Evolutionary conservation across 2,888 invertebrate species (phyloP), one percentile per base, ranked within the genome.

Genomic region (Antheraea yamamai): DNA sequence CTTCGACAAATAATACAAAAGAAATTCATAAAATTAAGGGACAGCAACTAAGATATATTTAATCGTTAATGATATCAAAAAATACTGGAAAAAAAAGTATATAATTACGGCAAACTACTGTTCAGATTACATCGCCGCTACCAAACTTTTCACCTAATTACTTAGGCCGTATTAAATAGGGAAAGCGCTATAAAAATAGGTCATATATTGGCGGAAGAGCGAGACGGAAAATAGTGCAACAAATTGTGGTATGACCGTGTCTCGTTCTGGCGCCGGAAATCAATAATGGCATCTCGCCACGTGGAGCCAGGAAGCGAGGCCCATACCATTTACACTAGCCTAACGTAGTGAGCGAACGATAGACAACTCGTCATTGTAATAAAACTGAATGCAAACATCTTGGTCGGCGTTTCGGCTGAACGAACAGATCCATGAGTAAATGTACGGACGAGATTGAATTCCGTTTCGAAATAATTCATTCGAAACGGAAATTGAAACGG

Each of bases 111-210:
- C 74, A 20, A 82, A 78, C 78, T 79, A 85, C 77, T 81, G 79
- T 79, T 84, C 83, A 88, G 86, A 86, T 89, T 89, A 88, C 85
- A 88, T 85, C 84, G 85, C 80, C 80, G 82, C 84, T 80, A 86
- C 85, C 86, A 77, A 92, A 91, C 87, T 92, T 92, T 92, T 89
- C 90, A 92, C 91, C 90, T 94, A 93, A 94, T 94, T 94, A 94
- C 93, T 92, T 91, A 91, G 89, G 88, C 91, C 89, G 90, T 91
- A 92, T 93, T 94, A 94, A 93, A 91, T 91, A 94, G 92, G 94
- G 90, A 91, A 93, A 93, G 89, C 91, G 87, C 91, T 88, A 92
- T 92, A 95, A 94, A 95, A 95, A 95, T 95, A 94, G 95, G 95
- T 95, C 95, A 95, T 95, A 94, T 93, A 95, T 95, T 93, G 93